Base-by-base conservation (phyloP, 2,888 invertebrate species). In the Dryobotodes eremita region DNA sequence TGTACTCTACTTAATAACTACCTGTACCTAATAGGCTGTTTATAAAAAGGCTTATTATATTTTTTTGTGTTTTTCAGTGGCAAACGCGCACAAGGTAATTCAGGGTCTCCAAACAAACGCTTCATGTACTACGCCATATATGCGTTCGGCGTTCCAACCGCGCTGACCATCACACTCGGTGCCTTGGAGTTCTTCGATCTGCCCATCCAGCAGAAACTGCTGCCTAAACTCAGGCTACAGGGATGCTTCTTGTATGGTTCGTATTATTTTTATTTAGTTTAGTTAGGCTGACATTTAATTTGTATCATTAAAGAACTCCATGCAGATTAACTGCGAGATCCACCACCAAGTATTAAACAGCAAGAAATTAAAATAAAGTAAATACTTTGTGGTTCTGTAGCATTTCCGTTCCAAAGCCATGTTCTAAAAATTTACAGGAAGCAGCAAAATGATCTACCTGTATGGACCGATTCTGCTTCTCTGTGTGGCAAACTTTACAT, bases 231-330 rank as follows among this genome's bases (percentile, higher is more conserved):
- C 6, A 88, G 91, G 20, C 74, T 90, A 0, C 93, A 93, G 42
- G 96, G 96, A 20, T 96, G 96, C 80, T 97, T 97, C 75, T 78
- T 97, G 36, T 89, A 88, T 76, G 94, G 96, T 96, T 61, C 46
- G 80, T 71, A 26, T n/a, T 46, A 6, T 26, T 59, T 65, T 53
- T 36, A 0, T 53, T 36, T 20, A 55, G 20, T 48, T 6, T 46
- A n/a, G 0, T 66, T 5, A 46, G n/a, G 2, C n/a, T 8, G 10
- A n/a, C 1, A 65, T 64, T 8, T 36, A 23, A 64, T 36, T 64
- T 42, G 8, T 42, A 46, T 48, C 26, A 20, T 50, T 50, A 20
- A 48, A 3, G 26, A 20, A 50, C 20, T 23, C 13, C 7, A 31
- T 23, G 50, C 4, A 31, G 15, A 23, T 50, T 20, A 26, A 68